Evolutionary conservation across 2,113 vertebrate species (phyloP).

Genomic region (Aldabrachelys gigantea): DNA sequence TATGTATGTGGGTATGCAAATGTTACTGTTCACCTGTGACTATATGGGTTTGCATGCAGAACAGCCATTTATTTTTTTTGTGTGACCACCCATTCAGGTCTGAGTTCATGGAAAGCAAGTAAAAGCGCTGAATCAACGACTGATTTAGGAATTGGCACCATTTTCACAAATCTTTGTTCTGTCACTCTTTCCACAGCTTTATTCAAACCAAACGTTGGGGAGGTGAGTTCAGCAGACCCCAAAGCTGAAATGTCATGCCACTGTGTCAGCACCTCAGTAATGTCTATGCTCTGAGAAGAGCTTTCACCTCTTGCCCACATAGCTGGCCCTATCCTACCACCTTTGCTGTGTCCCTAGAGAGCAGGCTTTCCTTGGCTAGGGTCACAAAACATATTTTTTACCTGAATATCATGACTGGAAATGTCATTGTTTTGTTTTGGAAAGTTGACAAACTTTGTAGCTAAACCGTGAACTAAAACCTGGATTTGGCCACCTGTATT

Average conservation of each 20-base stretch:
- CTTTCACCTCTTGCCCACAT: neutral
- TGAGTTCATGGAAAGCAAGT: slow-evolving; percentile 49
- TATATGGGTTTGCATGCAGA: slow-evolving; percentile 47
- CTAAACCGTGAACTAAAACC: neutral
- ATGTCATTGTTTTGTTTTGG: neutral
- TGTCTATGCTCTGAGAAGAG: neutral
- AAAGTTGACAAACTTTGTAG: neutral
- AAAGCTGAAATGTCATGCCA: neutral
- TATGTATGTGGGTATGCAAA: slow-evolving; percentile 76
- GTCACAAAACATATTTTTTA: neutral
- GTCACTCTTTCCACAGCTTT: neutral
- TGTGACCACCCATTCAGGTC: slow-evolving; percentile 58
- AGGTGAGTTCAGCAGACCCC: neutral
- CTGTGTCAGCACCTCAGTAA: neutral
- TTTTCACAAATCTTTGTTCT: slow-evolving; percentile 34
- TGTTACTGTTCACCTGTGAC: slow-evolving; percentile 73
- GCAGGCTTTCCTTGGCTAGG: neutral
- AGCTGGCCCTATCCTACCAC: neutral
- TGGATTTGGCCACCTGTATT: neutral
- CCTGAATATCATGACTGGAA: neutral
- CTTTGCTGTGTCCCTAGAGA: neutral
- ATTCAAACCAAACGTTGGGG: neutral
- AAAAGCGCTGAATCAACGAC: slow-evolving; percentile 71
- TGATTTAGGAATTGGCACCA: slow-evolving; percentile 64
- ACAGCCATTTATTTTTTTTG: slow-evolving; percentile 72